A percentile compares a stretch with the other conserved stretches of the same genome.
Evolutionary conservation across 2,113 vertebrate genomes (phyloP).

Genomic region (Thamnaconus septentrionalis): DNA sequence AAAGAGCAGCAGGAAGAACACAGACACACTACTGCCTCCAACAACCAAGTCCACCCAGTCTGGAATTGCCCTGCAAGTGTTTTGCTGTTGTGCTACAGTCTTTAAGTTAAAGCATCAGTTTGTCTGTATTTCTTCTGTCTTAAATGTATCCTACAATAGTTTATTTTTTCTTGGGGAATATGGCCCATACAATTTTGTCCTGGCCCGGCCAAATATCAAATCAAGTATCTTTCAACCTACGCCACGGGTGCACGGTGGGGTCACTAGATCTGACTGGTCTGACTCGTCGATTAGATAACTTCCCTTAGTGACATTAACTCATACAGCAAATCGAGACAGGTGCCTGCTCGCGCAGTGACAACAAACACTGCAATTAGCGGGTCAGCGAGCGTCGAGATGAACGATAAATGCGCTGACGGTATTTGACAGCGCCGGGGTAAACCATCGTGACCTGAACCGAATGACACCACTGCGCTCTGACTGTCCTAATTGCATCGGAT

Average conservation of each 20-base stretch:
- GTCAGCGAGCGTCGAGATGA: constrained; percentile 32
- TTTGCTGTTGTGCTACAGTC: too few species aligned
- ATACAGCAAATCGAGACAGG: constrained; percentile 35
- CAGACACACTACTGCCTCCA: too few species aligned
- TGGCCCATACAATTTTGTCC: too few species aligned
- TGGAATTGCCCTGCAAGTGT: too few species aligned
- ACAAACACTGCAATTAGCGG: constrained; percentile 51
- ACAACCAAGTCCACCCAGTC: too few species aligned
- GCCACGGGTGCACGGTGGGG: background rate
- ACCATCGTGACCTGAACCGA: constrained; percentile 49
- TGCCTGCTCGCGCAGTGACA: constrained; percentile 40
- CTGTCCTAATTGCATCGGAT: constrained; percentile 51
- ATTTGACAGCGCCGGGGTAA: constrained; percentile 61
- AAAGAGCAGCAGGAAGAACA: too few species aligned
- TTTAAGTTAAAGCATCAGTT: too few species aligned
- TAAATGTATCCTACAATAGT: too few species aligned
- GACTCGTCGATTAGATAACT: constrained; percentile 40
- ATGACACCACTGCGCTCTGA: constrained; percentile 31
- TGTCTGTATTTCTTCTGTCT: too few species aligned
- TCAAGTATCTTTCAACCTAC: too few species aligned
- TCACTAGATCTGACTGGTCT: constrained; percentile 40
- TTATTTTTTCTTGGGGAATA: too few species aligned
- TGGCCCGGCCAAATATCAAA: too few species aligned
- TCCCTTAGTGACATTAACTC: constrained; percentile 18
- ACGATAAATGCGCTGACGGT: constrained; percentile 39